These are phyloP conservation scores for Drosophila sp. DNA, from an alignment of 1,140 invertebrate genomes.

Conservation along the genomic window DNA sequence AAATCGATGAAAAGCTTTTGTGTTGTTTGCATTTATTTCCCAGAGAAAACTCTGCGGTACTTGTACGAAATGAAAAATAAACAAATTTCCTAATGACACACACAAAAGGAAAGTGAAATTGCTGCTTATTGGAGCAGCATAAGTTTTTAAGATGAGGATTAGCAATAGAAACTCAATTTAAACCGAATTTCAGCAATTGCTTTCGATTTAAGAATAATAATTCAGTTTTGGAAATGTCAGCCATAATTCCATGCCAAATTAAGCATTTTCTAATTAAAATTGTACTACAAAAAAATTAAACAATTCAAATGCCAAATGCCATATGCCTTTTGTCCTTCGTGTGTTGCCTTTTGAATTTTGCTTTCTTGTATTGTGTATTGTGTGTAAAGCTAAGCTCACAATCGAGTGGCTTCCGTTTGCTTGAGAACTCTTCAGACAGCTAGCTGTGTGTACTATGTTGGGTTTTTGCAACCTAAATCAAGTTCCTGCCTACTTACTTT, in stretches of 20 bases:
- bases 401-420: constrained; percentile 39
- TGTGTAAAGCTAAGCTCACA: constrained; percentile 26
- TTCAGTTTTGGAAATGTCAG: too few relatives aligned
- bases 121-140: constrained; percentile 52
- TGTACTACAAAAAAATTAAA: background rate
- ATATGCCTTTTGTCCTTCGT: background rate
- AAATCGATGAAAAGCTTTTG: constrained; percentile 59
- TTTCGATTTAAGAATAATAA: too few relatives aligned
- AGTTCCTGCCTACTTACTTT: constrained; percentile 41
- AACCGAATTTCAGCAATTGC: too few relatives aligned
- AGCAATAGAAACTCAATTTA: too few relatives aligned
- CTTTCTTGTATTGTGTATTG: constrained; percentile 23
- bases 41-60: constrained; percentile 36
- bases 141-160: background rate
- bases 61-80: constrained; percentile 69
- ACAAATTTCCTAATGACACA: constrained; percentile 73
- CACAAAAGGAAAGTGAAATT: constrained; percentile 66
- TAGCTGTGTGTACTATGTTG: constrained; percentile 12
- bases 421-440: constrained; percentile 47
- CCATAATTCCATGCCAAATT: too few relatives aligned
- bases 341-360: constrained; percentile 7
- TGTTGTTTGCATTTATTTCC: constrained; percentile 46
- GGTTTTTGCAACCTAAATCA: constrained; percentile 35
- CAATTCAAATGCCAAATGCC: constrained; percentile 17
- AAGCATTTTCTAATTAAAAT: too few relatives aligned